Conservation (phyloP, 2,888 invertebrate genomes). For the Ormyrus nitidulus region DNA sequence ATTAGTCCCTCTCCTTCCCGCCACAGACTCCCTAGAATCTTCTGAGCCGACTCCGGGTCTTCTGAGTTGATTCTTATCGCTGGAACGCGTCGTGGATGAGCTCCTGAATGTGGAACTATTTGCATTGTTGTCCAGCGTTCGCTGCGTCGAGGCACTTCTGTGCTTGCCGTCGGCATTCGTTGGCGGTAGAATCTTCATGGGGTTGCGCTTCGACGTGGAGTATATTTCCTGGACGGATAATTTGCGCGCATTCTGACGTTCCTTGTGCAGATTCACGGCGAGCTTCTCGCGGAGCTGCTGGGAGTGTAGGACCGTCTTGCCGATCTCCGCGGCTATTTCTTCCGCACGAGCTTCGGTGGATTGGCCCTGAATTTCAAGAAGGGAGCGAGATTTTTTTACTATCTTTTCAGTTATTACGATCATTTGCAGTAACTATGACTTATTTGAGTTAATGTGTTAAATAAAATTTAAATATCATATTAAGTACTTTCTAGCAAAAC, state of each 20-base stretch:
- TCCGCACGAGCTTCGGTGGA: conserved; percentile 42
- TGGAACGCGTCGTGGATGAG: no score
- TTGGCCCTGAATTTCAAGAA: no score
- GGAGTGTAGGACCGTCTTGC: conserved; percentile 65
- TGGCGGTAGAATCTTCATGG: conserved; percentile 16
- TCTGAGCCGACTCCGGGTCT: no score
- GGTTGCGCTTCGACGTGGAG: conserved; percentile 1
- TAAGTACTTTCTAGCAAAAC: neutral
- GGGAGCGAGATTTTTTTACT: neutral
- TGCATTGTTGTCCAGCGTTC: neutral
- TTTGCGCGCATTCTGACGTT: conserved; percentile 58
- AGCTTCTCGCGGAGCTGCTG: conserved; percentile 68
- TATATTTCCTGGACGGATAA: conserved; percentile 60
- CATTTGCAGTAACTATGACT: no score
- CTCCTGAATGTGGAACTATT: no score
- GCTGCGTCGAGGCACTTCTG: conserved; percentile 24
- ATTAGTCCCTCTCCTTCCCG: no score
- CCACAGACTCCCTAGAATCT: no score
- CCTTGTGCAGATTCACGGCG: conserved; percentile 60
- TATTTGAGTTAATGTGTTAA: neutral
- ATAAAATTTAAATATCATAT: neutral
- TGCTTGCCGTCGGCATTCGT: neutral
- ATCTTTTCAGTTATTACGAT: conserved; percentile 45
- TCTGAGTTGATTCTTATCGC: no score
- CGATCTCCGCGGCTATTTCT: conserved; percentile 68